Base-by-base conservation (phyloP, 2,888 invertebrate species). In the Argyresthia goedartella region DNA sequence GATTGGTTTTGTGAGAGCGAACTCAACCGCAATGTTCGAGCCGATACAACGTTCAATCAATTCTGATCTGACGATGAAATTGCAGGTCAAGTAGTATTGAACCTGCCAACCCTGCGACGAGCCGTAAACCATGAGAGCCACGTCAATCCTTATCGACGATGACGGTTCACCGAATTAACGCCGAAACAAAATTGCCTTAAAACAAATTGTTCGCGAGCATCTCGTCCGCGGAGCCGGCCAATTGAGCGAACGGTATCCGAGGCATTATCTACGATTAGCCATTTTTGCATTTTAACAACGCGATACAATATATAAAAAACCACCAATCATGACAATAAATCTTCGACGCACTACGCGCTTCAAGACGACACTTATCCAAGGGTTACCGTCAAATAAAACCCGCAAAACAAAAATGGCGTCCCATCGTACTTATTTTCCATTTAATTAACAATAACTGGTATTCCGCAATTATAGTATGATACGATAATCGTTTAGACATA, bases 131-230 rank as follows among this genome's bases (percentile, higher is more conserved):
- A 25, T 25, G 25, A 25, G 25, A 34, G 35, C 44, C 49, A 44
- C 50, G 68, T 73, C 72, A 71, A 69, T 69, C 66, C 63, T 64
- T 64, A 56, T 25, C 25, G 25, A 25, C 25, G 25, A 25, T 25
- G 65, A 59, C 61, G 57, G 52, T 55, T 10, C 47, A 50, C 54
- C 54, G 63, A 67, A 69, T 73, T 71, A 70, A 68, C 69, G 67
- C 66, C 62, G 25, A 50, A 50, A 44, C 43, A 50, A 55, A 55
- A 53, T 55, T 53, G 46, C 51, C 52, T 53, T 53, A 50, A 52
- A 55, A 51, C 55, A 55, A 55, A 54, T 53, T 55, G 55, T 53
- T 43, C n/a, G 53, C 48, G 43, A 43, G 51, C 53, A 50, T 50
- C 50, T 54, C 51, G 45, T 45, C 48, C 49, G 39, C 1, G 10